Evolutionary conservation across 2,888 invertebrate species (phyloP).

Genomic region (Leucania comma): DNA sequence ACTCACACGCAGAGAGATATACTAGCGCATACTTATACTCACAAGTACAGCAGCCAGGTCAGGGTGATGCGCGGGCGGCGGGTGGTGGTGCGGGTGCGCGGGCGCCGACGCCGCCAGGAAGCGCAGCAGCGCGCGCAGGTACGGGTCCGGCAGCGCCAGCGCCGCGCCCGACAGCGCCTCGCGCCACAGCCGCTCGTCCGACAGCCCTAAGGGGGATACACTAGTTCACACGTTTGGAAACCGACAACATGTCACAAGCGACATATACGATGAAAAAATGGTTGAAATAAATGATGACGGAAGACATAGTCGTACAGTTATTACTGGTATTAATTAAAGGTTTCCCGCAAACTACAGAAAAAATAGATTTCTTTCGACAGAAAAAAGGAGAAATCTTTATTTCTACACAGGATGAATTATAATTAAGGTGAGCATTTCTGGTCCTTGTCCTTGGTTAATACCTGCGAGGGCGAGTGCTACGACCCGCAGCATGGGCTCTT

Average conservation of each 20-base stretch:
- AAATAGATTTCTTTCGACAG: no score
- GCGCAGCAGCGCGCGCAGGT: constrained; percentile 97
- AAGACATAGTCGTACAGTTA: no score
- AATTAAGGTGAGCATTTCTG: no score
- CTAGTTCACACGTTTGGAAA: no score
- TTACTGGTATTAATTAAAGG: no score
- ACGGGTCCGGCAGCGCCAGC: constrained; percentile 96
- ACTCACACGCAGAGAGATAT: no score
- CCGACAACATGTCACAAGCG: no score
- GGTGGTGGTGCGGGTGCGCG: constrained; percentile 90
- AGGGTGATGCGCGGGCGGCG: constrained; percentile 68
- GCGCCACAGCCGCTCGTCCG: constrained; percentile 95
- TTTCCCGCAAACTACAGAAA: no score
- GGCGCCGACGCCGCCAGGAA: constrained; percentile 95
- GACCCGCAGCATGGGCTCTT: constrained; percentile 80
- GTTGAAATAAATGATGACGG: no score
- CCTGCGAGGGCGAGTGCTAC: constrained; percentile 92
- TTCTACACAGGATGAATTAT: no score
- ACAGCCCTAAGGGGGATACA: constrained; percentile 88
- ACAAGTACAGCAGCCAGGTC: constrained; percentile 66
- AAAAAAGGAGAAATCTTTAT: no score
- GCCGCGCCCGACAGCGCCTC: constrained; percentile 95
- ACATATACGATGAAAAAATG: no score
- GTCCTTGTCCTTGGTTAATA: neutral
- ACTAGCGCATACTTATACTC: constrained; percentile 3